Conservation (phyloP, 2,797 vertebrate genomes). For the Bovichtus variegatus region DNA sequence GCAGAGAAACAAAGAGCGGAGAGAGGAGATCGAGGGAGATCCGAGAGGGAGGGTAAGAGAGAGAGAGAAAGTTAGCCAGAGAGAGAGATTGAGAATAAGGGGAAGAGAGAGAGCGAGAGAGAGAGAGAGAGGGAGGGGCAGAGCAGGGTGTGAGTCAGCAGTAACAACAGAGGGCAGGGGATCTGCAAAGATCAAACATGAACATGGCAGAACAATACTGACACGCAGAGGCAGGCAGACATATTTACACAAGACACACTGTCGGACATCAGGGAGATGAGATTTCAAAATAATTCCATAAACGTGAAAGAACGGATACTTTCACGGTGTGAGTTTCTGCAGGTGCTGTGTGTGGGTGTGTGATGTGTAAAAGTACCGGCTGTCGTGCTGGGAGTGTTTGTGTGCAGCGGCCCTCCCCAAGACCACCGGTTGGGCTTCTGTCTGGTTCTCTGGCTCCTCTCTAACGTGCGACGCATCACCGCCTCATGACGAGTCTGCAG, state of each 20-base stretch:
- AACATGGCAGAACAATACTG: conserved; percentile 65
- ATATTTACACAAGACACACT: conserved; percentile 54
- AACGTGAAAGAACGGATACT: conserved; percentile 1
- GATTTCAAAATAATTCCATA: conserved; percentile 2
- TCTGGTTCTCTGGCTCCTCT: conserved; percentile 91
- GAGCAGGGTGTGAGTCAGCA: conserved; percentile 69
- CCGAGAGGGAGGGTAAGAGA: conserved; percentile 49
- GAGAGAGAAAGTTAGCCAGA: conserved; percentile 17
- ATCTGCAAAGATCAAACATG: conserved; percentile 63
- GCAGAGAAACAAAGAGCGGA: conserved; percentile 68
- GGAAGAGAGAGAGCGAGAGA: conserved; percentile 60
- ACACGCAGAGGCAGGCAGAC: conserved; percentile 61
- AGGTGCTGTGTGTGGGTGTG: conserved; percentile 22
- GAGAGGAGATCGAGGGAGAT: conserved; percentile 72
- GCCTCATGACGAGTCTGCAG: conserved; percentile 93
- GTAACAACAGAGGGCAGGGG: conserved; percentile 60
- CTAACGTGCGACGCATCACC: conserved; percentile 92
- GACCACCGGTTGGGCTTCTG: conserved; percentile 94
- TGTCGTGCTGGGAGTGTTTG: conserved; percentile 68
- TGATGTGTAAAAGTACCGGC: conserved; percentile 63
- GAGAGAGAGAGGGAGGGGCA: conserved; percentile 74
- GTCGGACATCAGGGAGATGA: conserved; percentile 24
- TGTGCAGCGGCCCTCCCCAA: conserved; percentile 89
- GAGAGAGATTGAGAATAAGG: conserved; percentile 18
- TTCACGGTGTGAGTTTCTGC: conserved; percentile 14